A percentile compares a stretch with the other conserved stretches of the same genome.
phyloP scores from a whole-genome alignment of 2,888 invertebrate species.

The Mycalesis mineus region DNA sequence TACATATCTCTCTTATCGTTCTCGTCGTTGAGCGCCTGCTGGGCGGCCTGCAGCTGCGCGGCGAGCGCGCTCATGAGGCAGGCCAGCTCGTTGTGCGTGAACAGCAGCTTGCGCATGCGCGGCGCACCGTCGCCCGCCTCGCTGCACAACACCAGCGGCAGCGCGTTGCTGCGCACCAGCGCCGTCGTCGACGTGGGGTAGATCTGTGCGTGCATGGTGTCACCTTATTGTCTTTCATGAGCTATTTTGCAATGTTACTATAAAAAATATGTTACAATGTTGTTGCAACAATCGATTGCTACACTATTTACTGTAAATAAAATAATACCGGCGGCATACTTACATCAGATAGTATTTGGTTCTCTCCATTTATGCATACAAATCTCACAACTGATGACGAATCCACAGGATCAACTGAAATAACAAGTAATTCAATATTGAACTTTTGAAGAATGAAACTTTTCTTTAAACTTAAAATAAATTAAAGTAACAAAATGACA shows the following conservation, averaged over 20 bases:
- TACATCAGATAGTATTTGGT: constrained; percentile 66
- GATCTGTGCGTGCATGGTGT: constrained; percentile 43
- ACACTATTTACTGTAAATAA: background rate
- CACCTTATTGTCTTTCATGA: no score
- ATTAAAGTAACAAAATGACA: background rate
- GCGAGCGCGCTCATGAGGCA: constrained; percentile 91
- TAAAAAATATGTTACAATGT: no score
- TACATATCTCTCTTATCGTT: constrained; percentile 97
- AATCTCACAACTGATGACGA: constrained; percentile 60
- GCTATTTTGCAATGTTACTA: no score
- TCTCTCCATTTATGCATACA: constrained; percentile 60
- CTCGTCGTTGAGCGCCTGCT: constrained; percentile 93
- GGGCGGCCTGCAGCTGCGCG: constrained; percentile 90
- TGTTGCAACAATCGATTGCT: no score
- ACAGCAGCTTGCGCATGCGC: constrained; percentile 64
- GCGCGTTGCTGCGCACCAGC: constrained; percentile 60
- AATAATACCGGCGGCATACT: constrained; percentile 32
- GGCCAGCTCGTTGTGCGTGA: constrained; percentile 91
- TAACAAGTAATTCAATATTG: background rate
- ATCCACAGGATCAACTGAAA: constrained; percentile 65
- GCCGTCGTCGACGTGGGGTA: constrained; percentile 68
- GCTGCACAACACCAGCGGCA: constrained; percentile 59
- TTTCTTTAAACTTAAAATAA: background rate
- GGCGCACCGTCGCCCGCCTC: constrained; percentile 55
- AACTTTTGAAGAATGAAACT: background rate